Conservation (phyloP, 2,888 invertebrate genomes). For the Hoplodrina ambigua region DNA sequence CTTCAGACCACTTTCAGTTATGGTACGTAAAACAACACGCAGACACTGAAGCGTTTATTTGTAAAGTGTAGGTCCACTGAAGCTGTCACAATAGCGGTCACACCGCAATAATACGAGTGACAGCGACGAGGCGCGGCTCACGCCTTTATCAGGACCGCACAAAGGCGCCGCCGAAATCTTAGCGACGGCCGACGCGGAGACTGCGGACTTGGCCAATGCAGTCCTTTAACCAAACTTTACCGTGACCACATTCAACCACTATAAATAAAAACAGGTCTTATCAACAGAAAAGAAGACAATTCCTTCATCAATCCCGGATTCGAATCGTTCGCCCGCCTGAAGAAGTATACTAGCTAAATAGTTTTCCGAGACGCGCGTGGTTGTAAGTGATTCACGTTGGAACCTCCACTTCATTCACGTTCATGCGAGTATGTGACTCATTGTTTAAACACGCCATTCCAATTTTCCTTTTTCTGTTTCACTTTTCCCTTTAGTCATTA, state of each 20-base stretch:
- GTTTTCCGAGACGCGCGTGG: conserved; percentile 12
- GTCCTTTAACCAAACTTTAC: no score
- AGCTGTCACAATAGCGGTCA: conserved; percentile 43
- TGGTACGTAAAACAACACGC: background rate
- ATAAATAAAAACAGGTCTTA: background rate
- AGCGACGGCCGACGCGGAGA: conserved; percentile 1
- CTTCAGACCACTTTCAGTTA: conserved; percentile 6
- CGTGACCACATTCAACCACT: background rate
- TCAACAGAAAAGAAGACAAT: background rate
- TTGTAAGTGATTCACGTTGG: conserved; percentile 42
- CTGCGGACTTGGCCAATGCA: conserved; percentile 48
- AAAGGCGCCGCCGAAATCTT: conserved; percentile 63
- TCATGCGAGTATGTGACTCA: conserved; percentile 33
- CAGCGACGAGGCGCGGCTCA: conserved; percentile 38
- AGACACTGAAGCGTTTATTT: conserved; percentile 18
- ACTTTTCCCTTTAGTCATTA: conserved; percentile 25
- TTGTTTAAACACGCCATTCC: conserved; percentile 17
- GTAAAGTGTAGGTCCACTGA: conserved; percentile 14
- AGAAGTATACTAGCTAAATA: conserved; percentile 18
- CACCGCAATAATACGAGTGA: conserved; percentile 51
- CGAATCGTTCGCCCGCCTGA: background rate
- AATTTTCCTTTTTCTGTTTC: conserved; percentile 18
- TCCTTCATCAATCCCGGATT: conserved; percentile 17
- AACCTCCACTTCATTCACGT: conserved; percentile 29
- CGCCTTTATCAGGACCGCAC: conserved; percentile 63